These are phyloP conservation scores for Platynereis dumerilii DNA, from an alignment of 2,888 invertebrate genomes.

Conservation along the genomic window DNA sequence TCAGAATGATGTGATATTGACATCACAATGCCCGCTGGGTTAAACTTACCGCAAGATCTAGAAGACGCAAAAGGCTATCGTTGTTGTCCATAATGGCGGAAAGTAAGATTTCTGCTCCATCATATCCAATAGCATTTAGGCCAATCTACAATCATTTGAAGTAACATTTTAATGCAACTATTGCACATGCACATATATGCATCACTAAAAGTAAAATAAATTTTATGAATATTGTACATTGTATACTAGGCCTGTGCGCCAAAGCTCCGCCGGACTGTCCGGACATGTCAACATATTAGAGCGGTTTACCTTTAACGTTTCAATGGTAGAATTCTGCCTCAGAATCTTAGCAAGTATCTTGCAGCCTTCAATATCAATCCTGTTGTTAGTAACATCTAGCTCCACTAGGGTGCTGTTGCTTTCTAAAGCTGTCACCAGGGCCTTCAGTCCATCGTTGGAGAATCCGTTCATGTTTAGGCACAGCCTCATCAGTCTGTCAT, in stretches of 20 bases:
- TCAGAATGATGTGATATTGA: too few species aligned
- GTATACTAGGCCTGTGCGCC: too few species aligned
- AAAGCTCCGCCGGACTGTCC: too few species aligned
- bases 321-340: neutral
- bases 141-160: constrained; percentile 25
- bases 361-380: constrained; percentile 30
- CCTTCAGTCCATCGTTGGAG: constrained; percentile 22
- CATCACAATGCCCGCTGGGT: too few species aligned
- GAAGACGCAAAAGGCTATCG: constrained; percentile 20
- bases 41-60: constrained; percentile 31
- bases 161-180: neutral
- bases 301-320: neutral
- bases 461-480: constrained; percentile 35
- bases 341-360: constrained; percentile 23
- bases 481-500: constrained; percentile 25
- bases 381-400: constrained; percentile 34
- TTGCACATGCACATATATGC: neutral
- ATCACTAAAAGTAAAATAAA: neutral
- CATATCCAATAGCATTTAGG: constrained; percentile 31
- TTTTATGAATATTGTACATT: too few species aligned
- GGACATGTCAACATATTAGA: too few species aligned
- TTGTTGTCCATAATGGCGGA: constrained; percentile 29
- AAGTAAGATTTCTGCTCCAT: constrained; percentile 27
- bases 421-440: constrained; percentile 27
- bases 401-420: constrained; percentile 26